Conservation (phyloP, 2,113 vertebrate species). For the Oryzias woworae region DNA sequence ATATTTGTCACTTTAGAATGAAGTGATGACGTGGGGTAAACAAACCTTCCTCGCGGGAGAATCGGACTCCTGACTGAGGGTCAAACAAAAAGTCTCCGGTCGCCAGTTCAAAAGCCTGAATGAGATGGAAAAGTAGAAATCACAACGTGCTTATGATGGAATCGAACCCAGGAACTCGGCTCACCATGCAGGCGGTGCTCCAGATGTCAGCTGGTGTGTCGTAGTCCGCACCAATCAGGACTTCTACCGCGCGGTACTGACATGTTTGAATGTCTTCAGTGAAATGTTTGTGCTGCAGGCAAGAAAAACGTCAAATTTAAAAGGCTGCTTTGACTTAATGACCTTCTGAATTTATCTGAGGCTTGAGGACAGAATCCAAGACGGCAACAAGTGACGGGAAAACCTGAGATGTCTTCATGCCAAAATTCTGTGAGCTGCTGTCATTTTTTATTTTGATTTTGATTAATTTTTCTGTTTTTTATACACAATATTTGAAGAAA, state of each 20-base stretch:
- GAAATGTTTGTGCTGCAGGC: constrained; percentile 89
- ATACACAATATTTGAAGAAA: too few species aligned
- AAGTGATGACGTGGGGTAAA: neutral
- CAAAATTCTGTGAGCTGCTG: too few species aligned
- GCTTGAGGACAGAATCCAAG: too few species aligned
- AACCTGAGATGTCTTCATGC: too few species aligned
- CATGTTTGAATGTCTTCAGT: constrained; percentile 95
- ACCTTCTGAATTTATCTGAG: too few species aligned
- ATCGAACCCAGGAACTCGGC: constrained; percentile 17
- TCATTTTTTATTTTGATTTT: too few species aligned
- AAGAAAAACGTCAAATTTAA: neutral
- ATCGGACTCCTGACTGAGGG: constrained; percentile 63
- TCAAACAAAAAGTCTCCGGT: constrained; percentile 75
- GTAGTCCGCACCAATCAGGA: constrained; percentile 91
- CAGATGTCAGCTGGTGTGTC: constrained; percentile 92
- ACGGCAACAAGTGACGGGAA: too few species aligned
- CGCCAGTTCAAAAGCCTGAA: constrained; percentile 73
- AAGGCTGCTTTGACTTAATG: too few species aligned
- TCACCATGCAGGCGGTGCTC: constrained; percentile 95
- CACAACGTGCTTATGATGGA: neutral
- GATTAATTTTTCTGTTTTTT: too few species aligned
- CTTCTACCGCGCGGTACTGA: constrained; percentile 93
- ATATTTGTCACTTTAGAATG: constrained; percentile 48
- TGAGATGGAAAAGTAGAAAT: neutral
- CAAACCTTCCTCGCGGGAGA: constrained; percentile 71